A percentile compares a stretch with the other conserved stretches of the same genome.
phyloP scores from a whole-genome alignment of 2,113 vertebrate genomes.

The Gobiocypris rarus region DNA sequence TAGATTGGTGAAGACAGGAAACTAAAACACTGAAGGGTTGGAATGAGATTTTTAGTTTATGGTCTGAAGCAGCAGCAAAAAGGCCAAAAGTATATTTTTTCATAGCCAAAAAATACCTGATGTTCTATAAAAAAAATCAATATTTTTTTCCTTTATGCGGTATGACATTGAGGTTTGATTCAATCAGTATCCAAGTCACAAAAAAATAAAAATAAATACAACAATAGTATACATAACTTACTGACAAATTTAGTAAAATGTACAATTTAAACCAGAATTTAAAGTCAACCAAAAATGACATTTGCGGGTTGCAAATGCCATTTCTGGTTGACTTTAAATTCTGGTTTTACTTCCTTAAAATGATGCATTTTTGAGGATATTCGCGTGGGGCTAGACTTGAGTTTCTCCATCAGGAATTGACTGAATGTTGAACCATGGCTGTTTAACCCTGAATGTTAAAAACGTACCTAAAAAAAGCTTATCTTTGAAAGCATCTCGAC shows the following conservation, averaged over 20 bases:
- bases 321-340: too few relatives aligned
- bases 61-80: not conserved
- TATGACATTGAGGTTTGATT: not conserved
- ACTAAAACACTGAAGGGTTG: not conserved
- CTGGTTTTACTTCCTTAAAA: too few relatives aligned
- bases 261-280: not conserved
- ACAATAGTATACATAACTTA: not conserved
- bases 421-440: not conserved
- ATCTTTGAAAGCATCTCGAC: not conserved
- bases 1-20: not conserved
- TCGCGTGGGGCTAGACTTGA: not conserved
- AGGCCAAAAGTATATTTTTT: not conserved
- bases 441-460: not conserved
- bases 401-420: not conserved
- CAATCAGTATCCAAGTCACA: not conserved
- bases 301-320: too few relatives aligned
- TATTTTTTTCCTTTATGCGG: not conserved
- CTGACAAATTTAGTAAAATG: not conserved
- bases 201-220: not conserved
- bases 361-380: not conserved
- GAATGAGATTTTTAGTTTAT: not conserved
- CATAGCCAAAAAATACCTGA: not conserved
- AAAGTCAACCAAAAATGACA: conserved; percentile 2
- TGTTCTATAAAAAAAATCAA: not conserved
- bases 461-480: not conserved